A percentile compares a stretch with the other conserved stretches of the same genome.
Evolutionary conservation across 2,113 vertebrate genomes (phyloP).

Genomic region (Sceloporus tristichus): DNA sequence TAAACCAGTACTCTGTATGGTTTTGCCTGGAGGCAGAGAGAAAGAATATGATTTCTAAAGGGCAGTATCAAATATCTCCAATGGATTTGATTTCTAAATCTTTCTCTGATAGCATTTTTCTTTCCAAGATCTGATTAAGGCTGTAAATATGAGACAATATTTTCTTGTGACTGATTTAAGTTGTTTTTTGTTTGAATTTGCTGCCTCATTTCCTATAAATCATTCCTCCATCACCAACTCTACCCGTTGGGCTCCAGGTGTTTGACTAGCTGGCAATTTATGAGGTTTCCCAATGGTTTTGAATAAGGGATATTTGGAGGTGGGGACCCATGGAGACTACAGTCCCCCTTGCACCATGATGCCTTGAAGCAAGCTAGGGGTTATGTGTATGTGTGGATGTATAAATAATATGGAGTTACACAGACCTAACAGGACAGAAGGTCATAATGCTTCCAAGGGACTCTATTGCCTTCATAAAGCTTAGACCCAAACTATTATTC

Average conservation of each 20-base stretch:
- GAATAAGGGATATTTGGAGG: constrained; percentile 19
- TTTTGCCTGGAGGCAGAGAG: too few relatives aligned
- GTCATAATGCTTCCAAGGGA: neutral
- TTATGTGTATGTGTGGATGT: constrained; percentile 2
- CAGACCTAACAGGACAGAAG: constrained; percentile 20
- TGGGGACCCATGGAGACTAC: neutral
- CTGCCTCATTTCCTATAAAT: constrained; percentile 31
- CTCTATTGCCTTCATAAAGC: constrained; percentile 31
- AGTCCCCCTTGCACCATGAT: constrained; percentile 21
- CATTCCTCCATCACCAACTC: constrained; percentile 19
- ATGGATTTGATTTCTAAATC: constrained; percentile 2
- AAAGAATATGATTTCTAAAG: neutral
- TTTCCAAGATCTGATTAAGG: constrained; percentile 6
- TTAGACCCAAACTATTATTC: neutral
- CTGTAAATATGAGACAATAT: constrained; percentile 39
- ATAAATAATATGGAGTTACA: constrained; percentile 43
- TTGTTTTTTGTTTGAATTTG: constrained; percentile 41
- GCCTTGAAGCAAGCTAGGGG: neutral
- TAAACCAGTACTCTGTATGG: neutral
- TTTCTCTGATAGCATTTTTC: neutral
- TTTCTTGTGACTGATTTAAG: constrained; percentile 51
- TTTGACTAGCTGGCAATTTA: constrained; percentile 40
- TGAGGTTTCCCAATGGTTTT: constrained; percentile 24
- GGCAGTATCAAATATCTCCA: neutral
- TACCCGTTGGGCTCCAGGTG: constrained; percentile 19